These are phyloP conservation scores for Pollachius pollachius DNA, from an alignment of 2,113 vertebrate genomes.

Conservation along the genomic window DNA sequence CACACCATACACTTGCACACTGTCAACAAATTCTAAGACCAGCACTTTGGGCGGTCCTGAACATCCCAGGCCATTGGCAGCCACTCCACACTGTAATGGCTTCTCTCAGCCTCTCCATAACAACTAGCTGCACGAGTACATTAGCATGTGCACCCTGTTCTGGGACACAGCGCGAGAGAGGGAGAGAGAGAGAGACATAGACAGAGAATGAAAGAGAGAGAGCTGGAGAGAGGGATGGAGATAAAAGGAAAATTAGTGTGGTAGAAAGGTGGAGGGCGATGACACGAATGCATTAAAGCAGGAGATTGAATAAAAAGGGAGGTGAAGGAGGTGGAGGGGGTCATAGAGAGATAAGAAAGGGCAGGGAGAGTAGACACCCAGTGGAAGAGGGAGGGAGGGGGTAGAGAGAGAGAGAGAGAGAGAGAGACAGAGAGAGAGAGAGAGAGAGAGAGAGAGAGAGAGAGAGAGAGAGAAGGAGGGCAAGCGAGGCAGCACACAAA, in stretches of 20 bases:
- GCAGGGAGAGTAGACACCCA: too few relatives aligned
- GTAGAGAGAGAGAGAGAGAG: constrained; percentile 13
- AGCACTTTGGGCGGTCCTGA: constrained; percentile 34
- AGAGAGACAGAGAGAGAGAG: constrained; percentile 14
- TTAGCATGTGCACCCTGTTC: constrained; percentile 38
- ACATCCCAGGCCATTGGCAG: constrained; percentile 44
- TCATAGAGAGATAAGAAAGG: too few relatives aligned
- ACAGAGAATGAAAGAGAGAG: constrained; percentile 23
- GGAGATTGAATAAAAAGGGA: background rate
- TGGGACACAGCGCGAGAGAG: constrained; percentile 14
- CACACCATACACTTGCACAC: background rate
- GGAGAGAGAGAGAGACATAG: constrained; percentile 9
- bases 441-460: constrained; percentile 3
- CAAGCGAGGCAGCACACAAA: constrained; percentile 23
- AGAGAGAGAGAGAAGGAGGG: constrained; percentile 20
- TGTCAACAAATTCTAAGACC: constrained; percentile 31
- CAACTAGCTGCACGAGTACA: constrained; percentile 43
- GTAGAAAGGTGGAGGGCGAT: background rate
- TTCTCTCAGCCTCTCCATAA: constrained; percentile 39
- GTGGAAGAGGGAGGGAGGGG: constrained; percentile 4
- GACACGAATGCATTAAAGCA: too few relatives aligned
- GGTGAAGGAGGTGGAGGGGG: background rate
- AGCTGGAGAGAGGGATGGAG: background rate
- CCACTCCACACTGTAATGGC: constrained; percentile 45
- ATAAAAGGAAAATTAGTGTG: constrained; percentile 17